A percentile compares a stretch with the other conserved stretches of the same genome.
Conservation (phyloP, 1,140 invertebrate genomes). For the Brachionus sp. region DNA sequence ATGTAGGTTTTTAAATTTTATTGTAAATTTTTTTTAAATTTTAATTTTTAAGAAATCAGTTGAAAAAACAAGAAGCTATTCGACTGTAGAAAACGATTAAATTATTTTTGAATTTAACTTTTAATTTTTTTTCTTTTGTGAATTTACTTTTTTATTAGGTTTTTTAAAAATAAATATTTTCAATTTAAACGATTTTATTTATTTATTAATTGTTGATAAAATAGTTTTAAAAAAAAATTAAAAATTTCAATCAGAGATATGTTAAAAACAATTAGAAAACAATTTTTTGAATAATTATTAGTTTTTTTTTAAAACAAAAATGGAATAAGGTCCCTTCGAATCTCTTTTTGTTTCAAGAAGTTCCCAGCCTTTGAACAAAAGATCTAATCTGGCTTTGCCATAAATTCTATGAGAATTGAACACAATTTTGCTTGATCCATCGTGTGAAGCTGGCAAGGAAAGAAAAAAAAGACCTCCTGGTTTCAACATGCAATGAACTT, state of each 20-base stretch:
- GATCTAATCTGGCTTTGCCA: background rate
- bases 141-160: background rate
- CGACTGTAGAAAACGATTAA: background rate
- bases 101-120: background rate
- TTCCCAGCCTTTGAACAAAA: background rate
- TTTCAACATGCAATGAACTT: slow-evolving; percentile 15
- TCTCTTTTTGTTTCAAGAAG: background rate
- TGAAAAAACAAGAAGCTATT: background rate
- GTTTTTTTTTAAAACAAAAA: background rate
- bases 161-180: background rate
- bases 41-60: background rate
- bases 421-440: background rate
- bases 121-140: background rate
- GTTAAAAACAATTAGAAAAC: too few species aligned
- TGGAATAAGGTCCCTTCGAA: background rate
- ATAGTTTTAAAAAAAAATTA: too few species aligned
- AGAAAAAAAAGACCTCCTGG: slow-evolving; percentile 21
- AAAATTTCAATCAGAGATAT: too few species aligned
- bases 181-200: too few species aligned
- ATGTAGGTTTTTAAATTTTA: background rate
- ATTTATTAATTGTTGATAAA: too few species aligned
- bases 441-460: background rate
- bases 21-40: background rate
- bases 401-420: slow-evolving; percentile 33
- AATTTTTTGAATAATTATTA: background rate